Base-by-base conservation (phyloP, 2,888 invertebrate species). In the Mayetiola destructor region DNA sequence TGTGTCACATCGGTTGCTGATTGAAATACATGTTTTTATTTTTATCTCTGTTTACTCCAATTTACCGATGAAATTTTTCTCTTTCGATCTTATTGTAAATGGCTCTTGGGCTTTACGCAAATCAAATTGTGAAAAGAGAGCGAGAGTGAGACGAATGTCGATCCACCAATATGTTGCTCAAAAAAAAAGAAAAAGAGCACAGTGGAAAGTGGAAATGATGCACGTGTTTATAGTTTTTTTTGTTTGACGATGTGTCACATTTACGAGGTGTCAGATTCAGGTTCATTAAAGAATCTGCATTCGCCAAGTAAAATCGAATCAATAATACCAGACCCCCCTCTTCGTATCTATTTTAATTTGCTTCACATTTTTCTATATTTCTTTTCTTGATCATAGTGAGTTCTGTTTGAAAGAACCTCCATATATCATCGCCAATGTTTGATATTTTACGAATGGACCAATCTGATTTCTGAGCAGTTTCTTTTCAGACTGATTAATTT, bases 261-360 rank as follows among this genome's bases (percentile, higher is more conserved):
- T 48, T 48, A 48, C 48, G 48, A 48, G 48, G 48, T 48, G 48
- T 48, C 48, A 48, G 48, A 48, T 48, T 42, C 42, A 23, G 42
- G 42, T 42, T 48, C 48, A 48, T 48, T 48, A 48, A 48, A 48
- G 23, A n/a, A 48, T 48, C 27, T n/a, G 48, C 48, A 48, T 27
- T 48, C 27, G 48, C 23, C 23, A 27, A 21, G 18, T n/a, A n/a
- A n/a, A n/a, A n/a, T n/a, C n/a, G n/a, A n/a, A n/a, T n/a, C n/a
- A n/a, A n/a, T n/a, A n/a, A n/a, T n/a, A n/a, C n/a, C n/a, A 27
- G 27, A 39, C 18, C 39, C 18, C 16, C 14, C 5, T 36, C n/a
- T n/a, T n/a, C n/a, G n/a, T 36, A 40, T 42, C 12, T 42, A 42
- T 23, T 21, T 23, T 21, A 10, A 42, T 2, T 3, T 23, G 23